Evolutionary conservation across 2,888 invertebrate species (phyloP), one percentile per base, ranked within the genome.

Genomic region (Drosophila nigricruria): DNA sequence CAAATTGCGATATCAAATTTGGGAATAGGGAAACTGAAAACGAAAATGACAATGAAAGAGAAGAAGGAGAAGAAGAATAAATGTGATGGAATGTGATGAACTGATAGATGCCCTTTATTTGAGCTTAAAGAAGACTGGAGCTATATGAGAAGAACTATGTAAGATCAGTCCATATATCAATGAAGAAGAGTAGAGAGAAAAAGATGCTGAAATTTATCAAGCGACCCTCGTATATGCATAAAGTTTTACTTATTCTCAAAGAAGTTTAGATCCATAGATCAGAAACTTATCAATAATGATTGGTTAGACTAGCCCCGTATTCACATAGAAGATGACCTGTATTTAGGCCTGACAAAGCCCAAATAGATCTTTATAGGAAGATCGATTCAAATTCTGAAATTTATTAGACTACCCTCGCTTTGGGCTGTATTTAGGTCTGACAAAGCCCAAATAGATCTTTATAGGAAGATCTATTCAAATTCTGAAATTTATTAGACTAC

Each of bases 1-100:
- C 67, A 68, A 73, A 62, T 62, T 12, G 43, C 52, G 18, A 30
- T 36, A 63, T 32, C 32, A 27, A 42, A 49, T 40, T 52, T 30
- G 58, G 32, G 10, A 64, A 45, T 56, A 36, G 34, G 34, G 34
- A n/a, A 62, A 20, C 49, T 38, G 47, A 60, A 61, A 42, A 20
- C 49, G 49, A 60, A 49, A 25, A 32, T 16, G 38, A 18, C 0
- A 50, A 43, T 45, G 23, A n/a, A 14, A 20, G 43, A 12, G n/a
- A n/a, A 10, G 20, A 12, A 0, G 12, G 5, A 12, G 12, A 20
- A 5, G 20, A 42, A 4, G 6, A 10, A n/a, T n/a, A n/a, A 18
- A 3, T 12, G 1, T 18, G 47, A 47, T 47, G 10, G 12, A 18
- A 3, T 5, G 3, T 49, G 47, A 49, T 49, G 12, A 12, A 23